Evolutionary conservation across 1,140 invertebrate species (phyloP), one percentile per base, ranked within the genome.

Genomic region (Solenopsis fugax): DNA sequence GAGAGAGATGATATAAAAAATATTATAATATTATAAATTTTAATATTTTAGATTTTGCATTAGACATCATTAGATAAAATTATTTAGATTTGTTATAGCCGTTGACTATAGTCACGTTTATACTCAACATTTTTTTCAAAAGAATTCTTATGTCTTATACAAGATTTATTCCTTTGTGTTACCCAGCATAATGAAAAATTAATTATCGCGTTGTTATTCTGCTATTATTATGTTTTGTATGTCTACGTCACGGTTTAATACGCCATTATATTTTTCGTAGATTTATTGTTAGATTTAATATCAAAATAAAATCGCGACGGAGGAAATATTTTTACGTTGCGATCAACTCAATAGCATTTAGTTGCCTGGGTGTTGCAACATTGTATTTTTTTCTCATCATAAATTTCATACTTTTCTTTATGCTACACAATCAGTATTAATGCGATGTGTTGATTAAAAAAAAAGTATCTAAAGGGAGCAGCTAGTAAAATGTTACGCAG

Each of bases 231-330:
- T 9, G 5, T 16, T 10, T 81, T 16, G 37, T 69, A 34, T 12
- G 21, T 2, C 2, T 41, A 4, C 4, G 18, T 48, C 21, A 50
- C 12, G 13, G 29, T 72, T 56, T 82, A 73, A 58, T 48, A 41
- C 18, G 62, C 6, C 13, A 16, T 9, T 45, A n/a, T 5, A 24
- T 76, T 21, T 37, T 81, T 69, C 41, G 6, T 24, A 50, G 41
- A 80, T 54, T 21, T 13, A 18, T 65, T 37, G 48, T 45, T 69
- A 24, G 21, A 69, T 69, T 54, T 69, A 80, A 69, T 64, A 77
- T 18, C 34, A 80, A 54, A 80, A 41, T 69, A 65, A 54, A 69
- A 54, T 67, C n/a, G 29, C 37, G n/a, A 62, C 4, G 18, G 9
- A 18, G 29, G 1, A 80, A 69, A 45, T 18, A 21, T n/a, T 62